These are phyloP conservation scores for Ephydatia muelleri DNA, from an alignment of 37 sponge, comb jelly and placozoan species.

Conservation along the genomic window DNA sequence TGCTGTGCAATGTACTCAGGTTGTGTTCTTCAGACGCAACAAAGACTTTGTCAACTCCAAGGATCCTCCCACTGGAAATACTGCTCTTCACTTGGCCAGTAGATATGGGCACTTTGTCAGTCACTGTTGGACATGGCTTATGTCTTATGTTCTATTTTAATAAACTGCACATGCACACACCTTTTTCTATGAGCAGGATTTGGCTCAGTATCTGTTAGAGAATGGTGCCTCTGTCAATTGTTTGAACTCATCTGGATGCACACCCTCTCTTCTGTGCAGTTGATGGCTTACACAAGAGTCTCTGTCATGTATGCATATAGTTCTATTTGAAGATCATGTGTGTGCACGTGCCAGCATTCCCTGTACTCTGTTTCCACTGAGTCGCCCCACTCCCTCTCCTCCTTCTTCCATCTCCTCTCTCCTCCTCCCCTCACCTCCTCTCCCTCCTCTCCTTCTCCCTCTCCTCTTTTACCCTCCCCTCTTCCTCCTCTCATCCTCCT, in stretches of 20 bases:
- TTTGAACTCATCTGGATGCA: conserved; percentile 62
- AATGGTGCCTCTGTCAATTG: conserved; percentile 67
- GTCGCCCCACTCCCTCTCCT: background rate
- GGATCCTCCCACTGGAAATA: conserved; percentile 73
- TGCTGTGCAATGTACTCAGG: conserved; percentile 7
- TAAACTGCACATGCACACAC: background rate
- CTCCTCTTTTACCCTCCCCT: background rate
- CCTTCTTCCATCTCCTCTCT: too few relatives aligned
- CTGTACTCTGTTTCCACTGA: background rate
- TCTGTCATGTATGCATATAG: conserved; percentile 62
- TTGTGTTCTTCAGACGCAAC: conserved; percentile 46
- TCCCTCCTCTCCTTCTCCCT: background rate
- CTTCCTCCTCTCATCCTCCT: background rate
- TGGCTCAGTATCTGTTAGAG: conserved; percentile 65
- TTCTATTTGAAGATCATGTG: too few relatives aligned
- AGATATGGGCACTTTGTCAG: conserved; percentile 76
- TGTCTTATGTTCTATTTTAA: background rate
- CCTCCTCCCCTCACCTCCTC: background rate
- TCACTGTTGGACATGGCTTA: too few relatives aligned
- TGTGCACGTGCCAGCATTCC: conserved; percentile 17
- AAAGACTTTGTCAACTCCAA: conserved; percentile 47
- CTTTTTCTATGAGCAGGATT: conserved; percentile 14
- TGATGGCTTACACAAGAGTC: conserved; percentile 62
- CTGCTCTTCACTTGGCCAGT: conserved; percentile 79
- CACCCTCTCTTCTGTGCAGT: conserved; percentile 78